phyloP scores from a whole-genome alignment of 2,113 vertebrate species.

The Carassius auratus region DNA sequence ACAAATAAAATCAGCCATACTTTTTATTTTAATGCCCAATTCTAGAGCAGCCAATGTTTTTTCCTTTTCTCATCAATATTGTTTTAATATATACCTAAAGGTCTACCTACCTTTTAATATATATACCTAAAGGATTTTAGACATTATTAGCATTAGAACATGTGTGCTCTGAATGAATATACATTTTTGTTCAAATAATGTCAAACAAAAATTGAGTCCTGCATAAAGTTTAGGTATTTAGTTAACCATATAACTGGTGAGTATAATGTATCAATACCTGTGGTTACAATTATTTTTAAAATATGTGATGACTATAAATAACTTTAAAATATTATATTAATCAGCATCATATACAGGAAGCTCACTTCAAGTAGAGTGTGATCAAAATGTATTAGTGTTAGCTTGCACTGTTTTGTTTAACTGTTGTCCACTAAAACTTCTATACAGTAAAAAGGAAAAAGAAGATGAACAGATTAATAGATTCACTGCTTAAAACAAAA shows the following conservation, averaged over 20 bases:
- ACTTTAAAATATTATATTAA: not conserved
- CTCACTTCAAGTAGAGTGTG: not conserved
- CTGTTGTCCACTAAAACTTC: not conserved
- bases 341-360: not conserved
- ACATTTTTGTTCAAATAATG: not conserved
- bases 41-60: not conserved
- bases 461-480: not conserved
- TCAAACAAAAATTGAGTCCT: too few relatives aligned
- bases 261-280: not conserved
- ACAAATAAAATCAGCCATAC: not conserved
- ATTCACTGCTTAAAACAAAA: not conserved
- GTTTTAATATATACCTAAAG: not conserved
- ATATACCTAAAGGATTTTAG: not conserved
- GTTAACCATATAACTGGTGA: not conserved
- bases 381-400: not conserved
- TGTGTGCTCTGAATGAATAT: not conserved
- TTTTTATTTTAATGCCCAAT: not conserved
- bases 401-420: not conserved
- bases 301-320: not conserved
- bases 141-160: not conserved
- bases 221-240: too few relatives aligned
- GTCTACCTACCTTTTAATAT: not conserved
- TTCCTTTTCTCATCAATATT: not conserved
- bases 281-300: slow-evolving; percentile 10
- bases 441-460: not conserved